Evolutionary conservation across 2,113 vertebrate genomes (phyloP).

Genomic region (Dicrurus megarhynchus): DNA sequence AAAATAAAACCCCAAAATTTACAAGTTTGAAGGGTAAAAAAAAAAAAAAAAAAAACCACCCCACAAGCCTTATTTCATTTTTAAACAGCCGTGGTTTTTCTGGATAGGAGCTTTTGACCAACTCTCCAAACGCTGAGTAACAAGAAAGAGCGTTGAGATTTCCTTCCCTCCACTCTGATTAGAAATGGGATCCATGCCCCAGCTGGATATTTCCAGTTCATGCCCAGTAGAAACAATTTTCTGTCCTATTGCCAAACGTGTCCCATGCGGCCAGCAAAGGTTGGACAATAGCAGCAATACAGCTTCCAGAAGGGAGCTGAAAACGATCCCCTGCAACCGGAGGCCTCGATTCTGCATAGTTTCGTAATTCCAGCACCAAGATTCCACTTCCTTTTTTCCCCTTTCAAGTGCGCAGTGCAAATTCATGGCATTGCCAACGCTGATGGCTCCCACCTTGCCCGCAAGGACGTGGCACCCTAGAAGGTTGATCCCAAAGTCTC

Average conservation of each 20-base stretch:
- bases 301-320: slow-evolving; percentile 47
- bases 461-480: not conserved
- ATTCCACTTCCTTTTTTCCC: slow-evolving; percentile 22
- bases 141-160: not conserved
- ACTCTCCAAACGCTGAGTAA: not conserved
- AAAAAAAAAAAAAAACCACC: not conserved
- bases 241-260: slow-evolving; percentile 15
- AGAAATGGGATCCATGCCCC: slow-evolving; percentile 29
- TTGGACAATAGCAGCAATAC: slow-evolving; percentile 41
- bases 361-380: not conserved
- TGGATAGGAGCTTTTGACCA: not conserved
- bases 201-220: slow-evolving; percentile 44
- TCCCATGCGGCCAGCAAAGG: slow-evolving; percentile 44
- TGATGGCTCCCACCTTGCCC: not conserved
- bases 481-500: not conserved
- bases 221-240: slow-evolving; percentile 35
- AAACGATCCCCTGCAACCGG: slow-evolving; percentile 36
- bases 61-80: not conserved
- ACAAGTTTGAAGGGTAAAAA: not conserved
- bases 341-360: slow-evolving; percentile 33
- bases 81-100: not conserved
- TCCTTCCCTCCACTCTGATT: not conserved
- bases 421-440: not conserved
- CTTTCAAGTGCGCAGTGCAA: not conserved
- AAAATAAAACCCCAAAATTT: not conserved